phyloP scores from a whole-genome alignment of 2,113 vertebrate species.

The Gila orcuttii region DNA sequence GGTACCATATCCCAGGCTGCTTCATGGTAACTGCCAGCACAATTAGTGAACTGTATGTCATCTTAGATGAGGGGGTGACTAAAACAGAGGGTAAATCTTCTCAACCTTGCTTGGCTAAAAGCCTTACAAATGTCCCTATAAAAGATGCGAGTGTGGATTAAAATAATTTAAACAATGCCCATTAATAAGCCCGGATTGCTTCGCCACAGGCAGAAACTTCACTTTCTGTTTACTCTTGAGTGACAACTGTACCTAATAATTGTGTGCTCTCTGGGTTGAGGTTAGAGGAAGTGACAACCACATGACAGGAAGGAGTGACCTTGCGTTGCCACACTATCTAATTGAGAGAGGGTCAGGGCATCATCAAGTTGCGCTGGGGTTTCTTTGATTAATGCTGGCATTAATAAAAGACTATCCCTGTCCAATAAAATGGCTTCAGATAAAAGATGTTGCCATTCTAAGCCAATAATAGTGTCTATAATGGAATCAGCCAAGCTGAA shows the following conservation, averaged over 20 bases:
- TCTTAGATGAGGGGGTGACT: background rate
- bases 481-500: conserved; percentile 81
- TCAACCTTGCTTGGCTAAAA: conserved; percentile 4
- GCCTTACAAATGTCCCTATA: background rate
- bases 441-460: conserved; percentile 80
- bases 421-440: conserved; percentile 70
- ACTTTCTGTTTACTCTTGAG: conserved; percentile 45
- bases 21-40: background rate
- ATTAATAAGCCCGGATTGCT: background rate
- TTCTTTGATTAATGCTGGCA: conserved; percentile 72
- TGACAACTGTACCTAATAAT: conserved; percentile 26
- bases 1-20: background rate
- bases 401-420: conserved; percentile 69
- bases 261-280: background rate
- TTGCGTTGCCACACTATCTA: conserved; percentile 18
- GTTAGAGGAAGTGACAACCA: conserved; percentile 40
- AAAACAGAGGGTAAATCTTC: background rate
- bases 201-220: background rate
- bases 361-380: conserved; percentile 56
- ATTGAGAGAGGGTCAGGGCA: conserved; percentile 48
- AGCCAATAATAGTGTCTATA: conserved; percentile 82
- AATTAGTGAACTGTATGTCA: conserved; percentile 24
- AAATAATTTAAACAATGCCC: background rate
- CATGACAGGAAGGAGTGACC: conserved; percentile 42
- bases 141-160: background rate